A percentile compares a stretch with the other conserved stretches of the same genome.
phyloP scores from a whole-genome alignment of 2,113 vertebrate species.

The Cochlearius cochlearius region DNA sequence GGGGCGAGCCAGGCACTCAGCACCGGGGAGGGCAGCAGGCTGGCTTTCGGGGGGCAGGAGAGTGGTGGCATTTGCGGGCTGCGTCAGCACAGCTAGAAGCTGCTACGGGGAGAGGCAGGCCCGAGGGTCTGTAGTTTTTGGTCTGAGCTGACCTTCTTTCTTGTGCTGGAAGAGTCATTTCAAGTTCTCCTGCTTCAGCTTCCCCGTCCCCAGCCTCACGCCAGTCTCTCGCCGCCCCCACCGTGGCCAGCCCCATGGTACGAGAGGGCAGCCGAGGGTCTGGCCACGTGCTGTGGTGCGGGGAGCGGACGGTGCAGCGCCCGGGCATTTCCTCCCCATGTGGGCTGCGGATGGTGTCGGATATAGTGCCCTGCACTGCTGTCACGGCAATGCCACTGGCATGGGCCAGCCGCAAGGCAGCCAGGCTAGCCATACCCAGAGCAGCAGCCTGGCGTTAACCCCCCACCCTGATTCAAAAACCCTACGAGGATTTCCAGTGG shows the following conservation, averaged over 20 bases:
- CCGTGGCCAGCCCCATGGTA: fast-evolving
- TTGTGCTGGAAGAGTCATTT: not conserved
- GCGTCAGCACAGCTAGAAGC: not conserved
- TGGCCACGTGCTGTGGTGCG: not conserved
- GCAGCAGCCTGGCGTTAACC: not conserved
- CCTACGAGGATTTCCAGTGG: not conserved
- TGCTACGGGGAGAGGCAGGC: not conserved
- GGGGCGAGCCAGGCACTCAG: fast-evolving
- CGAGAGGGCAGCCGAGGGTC: not conserved
- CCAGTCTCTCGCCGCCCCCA: not conserved
- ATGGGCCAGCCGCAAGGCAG: not conserved
- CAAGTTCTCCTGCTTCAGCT: not conserved
- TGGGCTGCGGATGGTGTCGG: not conserved
- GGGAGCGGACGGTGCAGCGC: not conserved
- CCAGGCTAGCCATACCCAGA: not conserved
- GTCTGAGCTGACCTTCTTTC: not conserved
- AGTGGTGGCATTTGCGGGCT: fast-evolving
- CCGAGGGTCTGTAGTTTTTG: not conserved
- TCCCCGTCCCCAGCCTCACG: fast-evolving
- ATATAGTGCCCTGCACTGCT: fast-evolving
- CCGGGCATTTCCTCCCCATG: not conserved
- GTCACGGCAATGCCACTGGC: not conserved
- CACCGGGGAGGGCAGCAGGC: not conserved
- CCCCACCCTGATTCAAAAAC: not conserved
- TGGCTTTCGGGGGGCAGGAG: not conserved